Conservation (phyloP, 2,113 vertebrate genomes). For the Mastomys natalensis region DNA sequence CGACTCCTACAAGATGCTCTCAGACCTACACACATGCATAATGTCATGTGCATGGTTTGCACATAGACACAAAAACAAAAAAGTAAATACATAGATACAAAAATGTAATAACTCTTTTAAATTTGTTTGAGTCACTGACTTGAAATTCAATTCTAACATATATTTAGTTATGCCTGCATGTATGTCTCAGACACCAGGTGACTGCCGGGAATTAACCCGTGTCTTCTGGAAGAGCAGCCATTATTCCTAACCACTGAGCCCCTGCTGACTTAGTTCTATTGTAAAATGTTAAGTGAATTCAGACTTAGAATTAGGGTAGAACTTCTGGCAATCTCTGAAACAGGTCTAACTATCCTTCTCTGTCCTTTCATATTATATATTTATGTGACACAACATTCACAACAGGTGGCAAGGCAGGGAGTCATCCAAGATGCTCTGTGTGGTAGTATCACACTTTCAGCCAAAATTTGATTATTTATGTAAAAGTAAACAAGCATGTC, state of each 20-base stretch:
- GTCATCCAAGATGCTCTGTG: not conserved
- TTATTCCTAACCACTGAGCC: not conserved
- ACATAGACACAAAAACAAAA: not conserved
- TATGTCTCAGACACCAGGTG: not conserved
- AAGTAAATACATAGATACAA: not conserved
- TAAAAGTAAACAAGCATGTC: not conserved
- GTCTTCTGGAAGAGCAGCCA: not conserved
- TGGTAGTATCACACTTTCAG: not conserved
- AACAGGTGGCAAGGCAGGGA: not conserved
- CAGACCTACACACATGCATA: not conserved
- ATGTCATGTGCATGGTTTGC: not conserved
- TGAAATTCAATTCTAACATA: not conserved
- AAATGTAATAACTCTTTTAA: not conserved
- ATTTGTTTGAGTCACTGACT: not conserved
- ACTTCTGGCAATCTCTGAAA: not conserved
- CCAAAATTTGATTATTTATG: not conserved
- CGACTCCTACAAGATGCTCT: not conserved
- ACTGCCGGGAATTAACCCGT: not conserved
- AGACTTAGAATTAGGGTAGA: not conserved
- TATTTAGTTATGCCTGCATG: not conserved
- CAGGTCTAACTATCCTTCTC: not conserved
- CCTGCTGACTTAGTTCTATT: not conserved
- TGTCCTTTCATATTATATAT: not conserved
- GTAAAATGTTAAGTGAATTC: not conserved
- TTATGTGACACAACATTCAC: not conserved